Base-by-base conservation (phyloP, 1,140 invertebrate genomes). In the Wasmannia auropunctata region DNA sequence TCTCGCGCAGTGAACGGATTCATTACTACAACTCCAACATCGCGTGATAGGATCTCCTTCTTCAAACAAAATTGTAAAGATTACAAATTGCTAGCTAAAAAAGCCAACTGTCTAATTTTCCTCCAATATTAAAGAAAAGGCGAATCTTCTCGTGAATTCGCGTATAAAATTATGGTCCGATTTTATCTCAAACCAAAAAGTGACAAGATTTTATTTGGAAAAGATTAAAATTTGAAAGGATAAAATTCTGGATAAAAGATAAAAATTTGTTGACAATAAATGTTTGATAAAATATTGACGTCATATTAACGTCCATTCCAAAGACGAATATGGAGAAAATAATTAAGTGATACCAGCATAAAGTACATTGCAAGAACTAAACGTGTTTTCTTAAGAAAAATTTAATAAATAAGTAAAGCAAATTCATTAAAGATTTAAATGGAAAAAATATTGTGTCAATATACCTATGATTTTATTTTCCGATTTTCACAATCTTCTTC, bases 1-100 rank as follows among this genome's bases (percentile, higher is more conserved):
- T 98, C 37, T 96, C 96, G 65, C 95, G 96, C 76, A 97, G 96
- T 90, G 96, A 97, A 86, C 91, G 96, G 58, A 96, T 96, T 51
- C 92, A 92, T 56, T 94, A 94, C 75, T 90, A 94, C 70, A 92
- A 92, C 28, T 54, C 62, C 22, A 80, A 80, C 19, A 19, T 6
- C 10, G 43, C 77, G 63, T 69, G 34, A 80, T 69, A 63, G 25
- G 5, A 28, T 28, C 25, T 31, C 16, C 16, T 31, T 19, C 19
- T n/a, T 40, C n/a, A 40, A 14, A 37, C 4, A 8, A n/a, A n/a
- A 40, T 67, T n/a, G n/a, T 11, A 3, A 67, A 40, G n/a, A 34
- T 67, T 34, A 40, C 31, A 67, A 67, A 16, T 37, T 40, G 10
- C 22, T 7, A 34, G 2, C 7, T 40, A 65, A 34, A 37, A 37